Evolutionary conservation across 30 jellyfish, hydroid and myxozoan species (phyloP).

Genomic region (Turritopsis rubra): DNA sequence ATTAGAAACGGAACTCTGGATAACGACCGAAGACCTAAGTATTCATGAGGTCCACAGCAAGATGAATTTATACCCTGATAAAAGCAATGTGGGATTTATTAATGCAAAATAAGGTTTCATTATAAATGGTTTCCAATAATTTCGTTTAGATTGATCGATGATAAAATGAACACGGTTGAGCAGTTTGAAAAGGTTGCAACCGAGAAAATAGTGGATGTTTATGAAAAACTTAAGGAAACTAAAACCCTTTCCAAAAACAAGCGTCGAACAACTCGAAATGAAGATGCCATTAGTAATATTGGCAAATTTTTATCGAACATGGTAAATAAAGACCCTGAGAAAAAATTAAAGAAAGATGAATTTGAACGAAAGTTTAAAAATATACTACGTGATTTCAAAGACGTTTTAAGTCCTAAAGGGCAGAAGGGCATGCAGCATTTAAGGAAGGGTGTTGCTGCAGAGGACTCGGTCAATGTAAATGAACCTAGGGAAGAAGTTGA

Average conservation of each 20-base stretch:
- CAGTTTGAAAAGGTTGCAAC: not conserved
- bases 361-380: not conserved
- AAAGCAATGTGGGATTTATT: no score
- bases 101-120: not conserved
- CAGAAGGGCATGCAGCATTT: not conserved
- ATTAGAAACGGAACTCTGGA: no score
- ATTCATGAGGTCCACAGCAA: no score
- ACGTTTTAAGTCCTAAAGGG: constrained; percentile 11
- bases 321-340: not conserved
- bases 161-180: constrained; percentile 26
- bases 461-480: not conserved
- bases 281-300: not conserved
- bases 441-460: not conserved
- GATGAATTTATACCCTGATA: no score
- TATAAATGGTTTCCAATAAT: not conserved
- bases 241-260: constrained; percentile 5
- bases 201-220: not conserved
- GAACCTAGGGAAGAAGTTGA: not conserved
- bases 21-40: no score
- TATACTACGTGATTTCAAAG: not conserved
- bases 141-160: constrained; percentile 27
- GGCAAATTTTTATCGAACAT: not conserved
- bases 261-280: constrained; percentile 16
- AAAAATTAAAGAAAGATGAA: constrained; percentile 7
- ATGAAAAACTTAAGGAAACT: not conserved